A percentile compares a stretch with the other conserved stretches of the same genome.
Evolutionary conservation across 2,888 invertebrate species (phyloP).

Genomic region (Nesidiocoris tenuis): DNA sequence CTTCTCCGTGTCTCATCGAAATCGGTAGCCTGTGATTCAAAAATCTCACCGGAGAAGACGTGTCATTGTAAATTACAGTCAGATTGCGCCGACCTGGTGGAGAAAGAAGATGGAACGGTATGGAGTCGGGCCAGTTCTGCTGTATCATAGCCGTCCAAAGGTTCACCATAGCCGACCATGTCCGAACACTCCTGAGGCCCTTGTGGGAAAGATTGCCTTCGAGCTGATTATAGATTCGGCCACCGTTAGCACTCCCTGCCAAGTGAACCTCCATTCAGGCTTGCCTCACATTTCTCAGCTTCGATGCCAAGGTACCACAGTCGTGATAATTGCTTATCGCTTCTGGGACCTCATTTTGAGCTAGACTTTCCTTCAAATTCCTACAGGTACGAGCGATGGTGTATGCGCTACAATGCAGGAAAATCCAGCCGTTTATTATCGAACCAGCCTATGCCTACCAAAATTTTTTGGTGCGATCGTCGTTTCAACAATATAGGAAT

Average conservation of each 20-base stretch:
- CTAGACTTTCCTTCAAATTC: no score
- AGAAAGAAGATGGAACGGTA: background rate
- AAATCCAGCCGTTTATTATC: no score
- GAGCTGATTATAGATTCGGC: slow-evolving; percentile 34
- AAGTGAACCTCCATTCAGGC: background rate
- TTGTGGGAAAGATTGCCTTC: slow-evolving; percentile 22
- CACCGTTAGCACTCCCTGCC: slow-evolving; percentile 32
- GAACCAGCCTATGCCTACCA: no score
- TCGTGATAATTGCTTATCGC: background rate
- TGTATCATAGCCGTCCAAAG: background rate
- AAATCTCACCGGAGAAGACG: slow-evolving; percentile 17
- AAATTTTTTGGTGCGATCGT: no score
- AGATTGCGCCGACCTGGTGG: background rate
- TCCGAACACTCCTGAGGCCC: background rate
- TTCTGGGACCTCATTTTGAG: no score
- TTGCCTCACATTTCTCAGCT: background rate
- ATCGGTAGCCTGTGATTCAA: slow-evolving; percentile 34
- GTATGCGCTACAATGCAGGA: no score
- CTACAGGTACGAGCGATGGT: no score
- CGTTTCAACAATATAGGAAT: no score
- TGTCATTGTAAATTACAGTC: slow-evolving; percentile 34
- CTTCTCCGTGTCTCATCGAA: background rate
- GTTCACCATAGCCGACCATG: background rate
- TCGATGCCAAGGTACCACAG: background rate
- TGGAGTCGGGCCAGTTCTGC: background rate